Evolutionary conservation across 2,888 invertebrate species (phyloP).

Genomic region (Cerastis rubricosa): DNA sequence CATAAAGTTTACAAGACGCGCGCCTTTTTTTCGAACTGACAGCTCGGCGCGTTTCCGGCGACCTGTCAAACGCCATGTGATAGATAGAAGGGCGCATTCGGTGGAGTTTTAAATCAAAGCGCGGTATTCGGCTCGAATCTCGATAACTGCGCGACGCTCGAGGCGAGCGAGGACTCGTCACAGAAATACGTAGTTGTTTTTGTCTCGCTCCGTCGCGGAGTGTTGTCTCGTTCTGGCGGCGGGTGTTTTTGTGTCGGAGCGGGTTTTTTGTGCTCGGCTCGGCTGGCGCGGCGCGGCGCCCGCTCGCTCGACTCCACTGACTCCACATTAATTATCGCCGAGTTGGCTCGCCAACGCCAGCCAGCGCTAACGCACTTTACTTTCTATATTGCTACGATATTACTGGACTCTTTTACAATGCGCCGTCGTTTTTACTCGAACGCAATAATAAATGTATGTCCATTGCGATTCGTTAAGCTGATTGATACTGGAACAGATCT

Average conservation of each 20-base stretch:
- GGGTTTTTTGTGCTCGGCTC: slow-evolving; percentile 88
- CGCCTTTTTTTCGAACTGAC: slow-evolving; percentile 89
- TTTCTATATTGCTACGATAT: slow-evolving; percentile 86
- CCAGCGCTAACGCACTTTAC: slow-evolving; percentile 87
- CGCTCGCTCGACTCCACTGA: slow-evolving; percentile 85
- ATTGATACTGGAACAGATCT: slow-evolving; percentile 45
- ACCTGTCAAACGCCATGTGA: slow-evolving; percentile 91
- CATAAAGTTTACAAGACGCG: slow-evolving; percentile 73
- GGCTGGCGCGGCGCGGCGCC: slow-evolving; percentile 84
- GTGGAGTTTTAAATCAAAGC: slow-evolving; percentile 89
- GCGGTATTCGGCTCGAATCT: slow-evolving; percentile 86
- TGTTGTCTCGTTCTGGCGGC: slow-evolving; percentile 82
- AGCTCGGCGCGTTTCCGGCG: slow-evolving; percentile 87
- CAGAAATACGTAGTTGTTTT: slow-evolving; percentile 86
- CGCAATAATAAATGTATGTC: slow-evolving; percentile 58
- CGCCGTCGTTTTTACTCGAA: slow-evolving; percentile 66
- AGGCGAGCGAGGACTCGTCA: slow-evolving; percentile 88
- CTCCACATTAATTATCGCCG: slow-evolving; percentile 89
- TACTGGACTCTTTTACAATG: slow-evolving; percentile 74
- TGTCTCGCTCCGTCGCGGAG: slow-evolving; percentile 79
- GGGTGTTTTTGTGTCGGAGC: slow-evolving; percentile 90
- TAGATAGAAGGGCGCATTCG: slow-evolving; percentile 90
- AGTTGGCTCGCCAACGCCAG: slow-evolving; percentile 81
- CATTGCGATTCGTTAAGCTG: slow-evolving; percentile 36
- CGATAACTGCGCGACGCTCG: slow-evolving; percentile 87